These are phyloP conservation scores for Rhagium mordax DNA, from an alignment of 2,888 invertebrate genomes.

Conservation along the genomic window DNA sequence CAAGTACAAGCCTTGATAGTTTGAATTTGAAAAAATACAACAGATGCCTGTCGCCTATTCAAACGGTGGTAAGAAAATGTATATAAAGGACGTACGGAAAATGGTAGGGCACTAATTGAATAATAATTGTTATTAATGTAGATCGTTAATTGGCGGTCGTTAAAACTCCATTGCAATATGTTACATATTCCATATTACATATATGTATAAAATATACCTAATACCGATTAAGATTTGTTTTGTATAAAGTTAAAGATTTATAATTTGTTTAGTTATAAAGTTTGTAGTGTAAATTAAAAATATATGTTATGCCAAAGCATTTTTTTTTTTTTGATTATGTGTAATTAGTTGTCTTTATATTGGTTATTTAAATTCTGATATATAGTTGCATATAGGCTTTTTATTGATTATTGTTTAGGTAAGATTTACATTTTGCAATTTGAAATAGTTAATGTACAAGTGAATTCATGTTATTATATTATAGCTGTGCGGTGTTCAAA, in stretches of 20 bases:
- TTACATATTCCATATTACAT: constrained; percentile 52
- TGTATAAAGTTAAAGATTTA: constrained; percentile 65
- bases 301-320: constrained; percentile 68
- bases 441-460: constrained; percentile 59
- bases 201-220: constrained; percentile 56
- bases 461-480: constrained; percentile 59
- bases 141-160: constrained; percentile 40
- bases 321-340: constrained; percentile 52
- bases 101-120: constrained; percentile 28
- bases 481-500: constrained; percentile 66
- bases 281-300: constrained; percentile 56
- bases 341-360: constrained; percentile 43
- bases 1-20: too few relatives aligned
- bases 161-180: constrained; percentile 51
- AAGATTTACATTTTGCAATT: constrained; percentile 46
- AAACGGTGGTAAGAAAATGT: too few relatives aligned
- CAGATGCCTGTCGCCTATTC: too few relatives aligned
- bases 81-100: not conserved
- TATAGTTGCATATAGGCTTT: constrained; percentile 39
- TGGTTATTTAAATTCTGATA: constrained; percentile 39
- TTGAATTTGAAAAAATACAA: too few relatives aligned
- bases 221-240: constrained; percentile 59
- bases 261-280: constrained; percentile 61
- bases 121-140: constrained; percentile 46
- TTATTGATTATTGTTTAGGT: constrained; percentile 38